Evolutionary conservation across 2,797 vertebrate species (phyloP).

Genomic region (Macropus fuliginosus): DNA sequence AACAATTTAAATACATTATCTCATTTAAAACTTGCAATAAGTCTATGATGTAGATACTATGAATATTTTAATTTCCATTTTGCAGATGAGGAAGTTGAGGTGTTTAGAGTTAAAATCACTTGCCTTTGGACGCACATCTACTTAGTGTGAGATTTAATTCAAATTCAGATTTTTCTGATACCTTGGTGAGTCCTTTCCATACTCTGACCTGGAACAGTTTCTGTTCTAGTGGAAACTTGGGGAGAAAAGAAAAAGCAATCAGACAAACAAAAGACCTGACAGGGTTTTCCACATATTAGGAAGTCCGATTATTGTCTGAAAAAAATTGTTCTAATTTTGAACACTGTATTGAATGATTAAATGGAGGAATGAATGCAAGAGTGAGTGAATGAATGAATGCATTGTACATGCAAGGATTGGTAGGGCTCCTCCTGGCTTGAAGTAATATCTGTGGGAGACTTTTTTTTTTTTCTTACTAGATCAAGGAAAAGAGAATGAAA

Average conservation of each 20-base stretch:
- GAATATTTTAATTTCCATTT: neutral
- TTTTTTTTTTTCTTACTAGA: neutral
- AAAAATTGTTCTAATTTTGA: neutral
- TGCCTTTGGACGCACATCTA: neutral
- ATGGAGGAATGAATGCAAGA: neutral
- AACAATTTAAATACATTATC: neutral
- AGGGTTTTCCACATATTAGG: neutral
- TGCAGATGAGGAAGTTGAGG: neutral
- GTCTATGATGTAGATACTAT: neutral
- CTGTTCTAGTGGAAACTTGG: neutral
- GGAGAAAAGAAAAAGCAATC: neutral
- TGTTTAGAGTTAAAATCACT: neutral
- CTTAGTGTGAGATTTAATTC: neutral
- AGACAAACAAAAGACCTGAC: neutral
- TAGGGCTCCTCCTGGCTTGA: neutral
- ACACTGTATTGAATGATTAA: neutral
- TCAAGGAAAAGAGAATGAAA: neutral
- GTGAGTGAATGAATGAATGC: neutral
- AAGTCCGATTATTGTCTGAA: neutral
- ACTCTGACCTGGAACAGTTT: neutral
- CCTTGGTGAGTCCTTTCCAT: neutral
- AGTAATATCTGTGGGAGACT: neutral
- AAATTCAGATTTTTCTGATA: neutral
- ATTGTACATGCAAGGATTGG: neutral
- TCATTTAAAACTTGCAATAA: neutral